Base-by-base conservation (phyloP, 1,140 invertebrate species). In the Phymorhynchus buccinoides region DNA sequence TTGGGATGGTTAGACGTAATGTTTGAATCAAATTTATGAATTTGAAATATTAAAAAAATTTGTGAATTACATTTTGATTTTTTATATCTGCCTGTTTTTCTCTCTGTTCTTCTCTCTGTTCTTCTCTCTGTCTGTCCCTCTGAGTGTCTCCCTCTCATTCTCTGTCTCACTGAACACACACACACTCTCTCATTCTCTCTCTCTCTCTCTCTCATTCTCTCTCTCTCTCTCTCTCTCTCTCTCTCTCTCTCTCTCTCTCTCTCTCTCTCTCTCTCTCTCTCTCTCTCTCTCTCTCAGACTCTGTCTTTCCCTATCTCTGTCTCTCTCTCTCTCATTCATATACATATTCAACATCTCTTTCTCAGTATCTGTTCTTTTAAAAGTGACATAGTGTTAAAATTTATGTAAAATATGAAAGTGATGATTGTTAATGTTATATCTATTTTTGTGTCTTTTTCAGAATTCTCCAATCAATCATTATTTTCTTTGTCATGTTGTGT, bases 381-480 rank as follows among this genome's bases (percentile, higher is more conserved):
- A 52, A 52, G 22, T 52, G 48, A 12, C 48, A 52, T 9, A 52
- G 22, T 52, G 48, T 52, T 71, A 12, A 7, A 35, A 37, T 52
- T 35, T 9, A 35, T 12, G 37, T 35, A 35, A 71, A 71, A 71
- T 71, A 35, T 71, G 9, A 71, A 71, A 35, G 37, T 35, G 37
- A 37, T 71, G 18, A 68, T 71, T 71, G 22, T 22, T 12, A 52
- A 52, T 52, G 48, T 22, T 52, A 12, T 71, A 7, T 71, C 30
- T 71, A 32, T 71, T 62, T n/a, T 71, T 71, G 30, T 71, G 68
- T 71, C 4, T 71, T 71, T 71, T 71, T 32, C 68, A 71, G 68
- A 71, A 71, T 35, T 71, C 68, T 35, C 14, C 30, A 16, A 18
- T 27, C 56, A 12, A 62, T 27, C 22, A 27, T 22, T 62, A 62